phyloP scores from a whole-genome alignment of 2,113 vertebrate species.

The Felis chaus region DNA sequence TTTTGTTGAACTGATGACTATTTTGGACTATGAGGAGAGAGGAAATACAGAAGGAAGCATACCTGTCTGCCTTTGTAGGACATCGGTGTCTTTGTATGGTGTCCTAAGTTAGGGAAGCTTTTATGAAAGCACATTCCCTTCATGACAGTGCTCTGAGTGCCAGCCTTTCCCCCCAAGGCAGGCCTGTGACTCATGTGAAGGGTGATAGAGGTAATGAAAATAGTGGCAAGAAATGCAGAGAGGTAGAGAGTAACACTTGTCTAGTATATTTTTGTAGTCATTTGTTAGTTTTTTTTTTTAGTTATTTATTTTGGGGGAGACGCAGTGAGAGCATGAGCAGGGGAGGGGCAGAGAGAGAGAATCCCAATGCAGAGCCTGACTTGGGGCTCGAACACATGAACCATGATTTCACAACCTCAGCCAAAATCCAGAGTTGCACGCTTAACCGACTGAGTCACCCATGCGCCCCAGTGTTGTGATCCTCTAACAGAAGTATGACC shows the following conservation, averaged over 20 bases:
- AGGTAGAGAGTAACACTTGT: background rate
- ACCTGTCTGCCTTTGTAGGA: background rate
- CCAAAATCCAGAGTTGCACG: too few species aligned
- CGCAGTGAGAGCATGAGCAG: too few species aligned
- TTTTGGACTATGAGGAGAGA: background rate
- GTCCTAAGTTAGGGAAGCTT: background rate
- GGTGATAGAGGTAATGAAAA: background rate
- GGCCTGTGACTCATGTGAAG: background rate
- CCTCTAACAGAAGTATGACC: background rate
- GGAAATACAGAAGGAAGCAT: background rate
- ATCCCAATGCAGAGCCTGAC: too few species aligned
- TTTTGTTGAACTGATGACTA: constrained; percentile 26
- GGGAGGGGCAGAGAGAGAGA: too few species aligned
- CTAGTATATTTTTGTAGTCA: background rate
- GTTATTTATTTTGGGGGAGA: too few species aligned
- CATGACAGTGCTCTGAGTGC: background rate
- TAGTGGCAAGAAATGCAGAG: background rate
- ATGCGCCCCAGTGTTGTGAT: background rate
- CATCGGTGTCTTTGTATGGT: background rate
- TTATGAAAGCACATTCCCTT: background rate
- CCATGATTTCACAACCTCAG: too few species aligned
- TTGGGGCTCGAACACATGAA: too few species aligned
- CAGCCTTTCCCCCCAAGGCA: background rate
- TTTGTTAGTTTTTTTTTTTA: background rate
- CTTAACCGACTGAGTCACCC: too few species aligned